A percentile compares a stretch with the other conserved stretches of the same genome.
These are phyloP conservation scores for Tupiocoris notatus DNA, from an alignment of 2,888 invertebrate species.

Conservation along the genomic window DNA sequence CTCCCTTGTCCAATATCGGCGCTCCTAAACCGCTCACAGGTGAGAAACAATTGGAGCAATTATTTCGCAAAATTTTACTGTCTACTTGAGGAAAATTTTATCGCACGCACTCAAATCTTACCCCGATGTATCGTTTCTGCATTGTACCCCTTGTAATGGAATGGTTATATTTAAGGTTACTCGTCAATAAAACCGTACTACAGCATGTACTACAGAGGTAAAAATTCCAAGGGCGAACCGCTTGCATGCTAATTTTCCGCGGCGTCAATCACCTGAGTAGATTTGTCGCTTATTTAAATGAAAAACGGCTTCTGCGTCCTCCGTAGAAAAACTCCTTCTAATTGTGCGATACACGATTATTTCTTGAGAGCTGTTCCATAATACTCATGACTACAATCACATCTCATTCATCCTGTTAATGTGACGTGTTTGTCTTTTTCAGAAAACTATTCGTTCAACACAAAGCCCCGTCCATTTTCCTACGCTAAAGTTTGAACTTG, in stretches of 20 bases:
- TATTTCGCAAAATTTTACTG: too few species aligned
- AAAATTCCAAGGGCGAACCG: conserved; percentile 8
- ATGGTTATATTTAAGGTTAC: conserved; percentile 40
- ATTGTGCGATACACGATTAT: too few species aligned
- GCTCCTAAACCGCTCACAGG: conserved; percentile 30
- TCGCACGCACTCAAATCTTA: background rate
- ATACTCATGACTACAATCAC: background rate
- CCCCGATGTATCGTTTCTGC: background rate
- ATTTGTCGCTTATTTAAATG: too few species aligned
- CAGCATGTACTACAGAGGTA: conserved; percentile 36
- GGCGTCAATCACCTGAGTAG: background rate
- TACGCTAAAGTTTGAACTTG: conserved; percentile 53
- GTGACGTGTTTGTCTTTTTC: conserved; percentile 55
- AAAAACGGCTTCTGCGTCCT: background rate
- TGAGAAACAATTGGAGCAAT: too few species aligned
- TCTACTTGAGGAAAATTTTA: background rate
- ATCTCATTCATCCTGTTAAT: background rate
- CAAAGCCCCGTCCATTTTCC: conserved; percentile 63
- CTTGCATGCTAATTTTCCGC: conserved; percentile 13
- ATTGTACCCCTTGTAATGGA: conserved; percentile 25
- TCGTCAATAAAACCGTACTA: conserved; percentile 44
- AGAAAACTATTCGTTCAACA: conserved; percentile 62
- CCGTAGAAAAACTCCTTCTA: background rate
- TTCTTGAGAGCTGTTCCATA: conserved; percentile 41
- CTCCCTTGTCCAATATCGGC: conserved; percentile 48